Conservation (phyloP, 2,888 invertebrate species). For the Cephus runcator region DNA sequence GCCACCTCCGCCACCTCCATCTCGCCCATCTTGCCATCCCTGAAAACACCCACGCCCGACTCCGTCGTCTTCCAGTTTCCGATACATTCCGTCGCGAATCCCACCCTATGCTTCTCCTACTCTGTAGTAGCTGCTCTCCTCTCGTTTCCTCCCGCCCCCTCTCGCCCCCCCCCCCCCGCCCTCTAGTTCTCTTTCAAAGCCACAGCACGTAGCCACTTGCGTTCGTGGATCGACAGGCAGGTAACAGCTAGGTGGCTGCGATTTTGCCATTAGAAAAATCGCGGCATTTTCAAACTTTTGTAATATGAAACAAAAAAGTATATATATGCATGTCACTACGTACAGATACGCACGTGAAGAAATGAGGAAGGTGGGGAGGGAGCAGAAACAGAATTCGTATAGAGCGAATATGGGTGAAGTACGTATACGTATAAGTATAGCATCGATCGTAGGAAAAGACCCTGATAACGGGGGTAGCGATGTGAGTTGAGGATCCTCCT, state of each 20-base stretch:
- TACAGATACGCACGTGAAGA: not conserved
- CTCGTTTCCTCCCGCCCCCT: not conserved
- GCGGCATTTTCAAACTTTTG: not conserved
- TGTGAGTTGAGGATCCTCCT: not conserved
- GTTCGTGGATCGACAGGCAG: not conserved
- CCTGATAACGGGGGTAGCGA: not conserved
- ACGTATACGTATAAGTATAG: not conserved
- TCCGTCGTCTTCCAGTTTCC: constrained; percentile 44
- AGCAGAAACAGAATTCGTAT: not conserved
- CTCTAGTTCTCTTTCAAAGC: not conserved
- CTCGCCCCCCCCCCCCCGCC: not conserved
- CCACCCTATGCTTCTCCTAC: constrained; percentile 17
- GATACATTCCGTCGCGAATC: constrained; percentile 48
- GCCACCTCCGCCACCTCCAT: constrained; percentile 6
- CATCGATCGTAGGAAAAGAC: not conserved
- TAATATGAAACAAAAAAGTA: not conserved
- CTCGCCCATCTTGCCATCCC: constrained; percentile 5
- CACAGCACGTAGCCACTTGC: not conserved
- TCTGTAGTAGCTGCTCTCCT: not conserved
- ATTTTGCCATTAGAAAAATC: not conserved
- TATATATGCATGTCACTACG: not conserved
- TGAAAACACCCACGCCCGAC: constrained; percentile 23
- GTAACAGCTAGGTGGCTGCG: not conserved
- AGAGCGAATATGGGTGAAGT: not conserved
- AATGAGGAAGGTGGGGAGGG: not conserved